phyloP scores from a whole-genome alignment of 35 echinoderm and acorn worm species.

The Heliocidaris tuberculata region DNA sequence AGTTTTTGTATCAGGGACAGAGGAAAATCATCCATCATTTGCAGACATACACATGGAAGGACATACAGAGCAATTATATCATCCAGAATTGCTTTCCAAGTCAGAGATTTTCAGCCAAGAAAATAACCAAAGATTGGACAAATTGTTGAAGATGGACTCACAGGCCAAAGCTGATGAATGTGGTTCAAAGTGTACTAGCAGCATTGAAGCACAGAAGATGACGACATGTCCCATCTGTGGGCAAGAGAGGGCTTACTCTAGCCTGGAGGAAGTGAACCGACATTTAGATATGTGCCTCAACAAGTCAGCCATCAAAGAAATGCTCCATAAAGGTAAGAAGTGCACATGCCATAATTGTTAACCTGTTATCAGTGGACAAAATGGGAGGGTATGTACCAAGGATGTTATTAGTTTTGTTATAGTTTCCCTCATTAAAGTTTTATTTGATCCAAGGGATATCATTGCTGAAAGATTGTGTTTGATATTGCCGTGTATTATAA shows the following conservation, averaged over 20 bases:
- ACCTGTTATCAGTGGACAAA: too few species aligned
- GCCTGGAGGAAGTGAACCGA: slow-evolving; percentile 69
- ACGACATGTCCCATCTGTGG: slow-evolving; percentile 70
- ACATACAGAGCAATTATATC: background rate
- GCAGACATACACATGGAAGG: background rate
- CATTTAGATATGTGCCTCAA: slow-evolving; percentile 94
- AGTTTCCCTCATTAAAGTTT: too few species aligned
- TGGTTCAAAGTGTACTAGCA: background rate
- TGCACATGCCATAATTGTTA: background rate
- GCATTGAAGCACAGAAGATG: background rate
- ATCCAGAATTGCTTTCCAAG: background rate
- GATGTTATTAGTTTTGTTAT: too few species aligned
- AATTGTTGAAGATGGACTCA: background rate
- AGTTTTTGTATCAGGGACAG: background rate
- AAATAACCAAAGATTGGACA: background rate
- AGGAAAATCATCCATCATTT: background rate
- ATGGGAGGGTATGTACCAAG: too few species aligned
- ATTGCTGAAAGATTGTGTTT: too few species aligned
- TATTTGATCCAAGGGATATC: too few species aligned
- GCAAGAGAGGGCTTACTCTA: slow-evolving; percentile 28
- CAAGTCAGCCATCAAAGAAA: slow-evolving; percentile 72
- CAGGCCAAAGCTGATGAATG: background rate
- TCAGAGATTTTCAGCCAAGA: slow-evolving; percentile 34
- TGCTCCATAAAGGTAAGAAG: slow-evolving; percentile 62
- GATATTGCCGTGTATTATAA: too few species aligned